Evolutionary conservation across 2,888 invertebrate genomes (phyloP), one percentile per base, ranked within the genome.

Genomic region (Drosophila nigricruria): DNA sequence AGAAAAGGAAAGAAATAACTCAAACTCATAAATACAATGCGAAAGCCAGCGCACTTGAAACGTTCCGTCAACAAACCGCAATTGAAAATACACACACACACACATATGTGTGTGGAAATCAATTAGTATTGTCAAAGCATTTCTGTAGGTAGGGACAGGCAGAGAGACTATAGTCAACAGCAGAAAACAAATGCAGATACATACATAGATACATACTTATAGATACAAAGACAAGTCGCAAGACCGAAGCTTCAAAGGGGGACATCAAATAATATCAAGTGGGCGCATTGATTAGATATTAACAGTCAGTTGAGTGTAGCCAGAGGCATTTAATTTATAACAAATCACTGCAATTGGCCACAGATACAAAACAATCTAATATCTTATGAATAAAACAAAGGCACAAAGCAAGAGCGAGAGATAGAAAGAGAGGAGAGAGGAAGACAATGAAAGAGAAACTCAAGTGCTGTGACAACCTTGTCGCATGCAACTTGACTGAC

Each of bases 111-210:
- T 62, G 57, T 73, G 61, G 45, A 77, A 86, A 78, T 86, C 87
- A 84, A 84, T 84, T 88, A 82, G 83, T 88, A 78, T 82, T 82
- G 75, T 82, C 78, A 69, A 70, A 72, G 77, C 74, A 70, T 68
- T 66, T 27, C 50, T 59, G 34, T 58, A 18, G 56, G 66, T 61
- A 76, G 52, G n/a, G 57, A 34, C 43, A 50, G 23, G 42, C 42
- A 36, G 45, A 45, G 25, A 45, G n/a, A 25, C 30, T 34, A n/a
- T n/a, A 38, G 45, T 47, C 38, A 36, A 27, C 9, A 38, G 45
- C 27, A 47, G 45, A 32, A 57, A 32, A 58, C 52, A 63, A 20
- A 62, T 59, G 58, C 36, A 63, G 42, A 49, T 45, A 58, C 47
- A 53, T 23, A 38, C 47, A 53, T 23, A 38, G 12, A 50, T 43